Evolutionary conservation across 2,797 vertebrate genomes (phyloP), one percentile per base, ranked within the genome.

Genomic region (Scleropages formosus): DNA sequence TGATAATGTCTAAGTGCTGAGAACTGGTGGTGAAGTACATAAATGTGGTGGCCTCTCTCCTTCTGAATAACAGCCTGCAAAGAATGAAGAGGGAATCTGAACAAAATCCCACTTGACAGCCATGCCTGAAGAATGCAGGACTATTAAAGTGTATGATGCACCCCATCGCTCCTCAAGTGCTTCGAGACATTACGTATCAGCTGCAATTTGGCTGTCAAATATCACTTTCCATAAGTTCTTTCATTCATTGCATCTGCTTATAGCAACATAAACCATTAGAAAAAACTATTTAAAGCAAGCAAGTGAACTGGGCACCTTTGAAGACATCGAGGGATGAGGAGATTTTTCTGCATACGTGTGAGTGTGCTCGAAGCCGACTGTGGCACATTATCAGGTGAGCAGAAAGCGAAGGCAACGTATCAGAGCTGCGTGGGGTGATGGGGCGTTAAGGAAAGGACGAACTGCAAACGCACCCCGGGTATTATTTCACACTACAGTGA

Each of bases 1-100:
- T 64, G 66, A 80, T 63, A 72, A 76, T 63, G 24, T n/a, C 16
- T 20, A 12, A 69, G 20, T 44, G 8, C 66, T 10, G 18, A 68
- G 4, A 68, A 12, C 18, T 13, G 8, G 8, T 15, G 11, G 73
- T 62, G 27, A 51, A 44, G 46, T 4, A n/a, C 1, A 27, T 46
- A 63, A 20, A 26, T 26, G 20, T 51, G 4, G 22, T 1, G 10
- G 62, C 59, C n/a, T 47, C 72, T 20, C 53, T 39, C 39, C 39
- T 39, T 39, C 31, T 39, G 31, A 39, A 31, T 31, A 39, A 39
- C 31, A 2, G 6, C 31, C 2, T 2, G 18, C 39, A 47, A 22
- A 46, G 1, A 51, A 18, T 13, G 11, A 11, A 22, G 22, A 15
- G 49, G 10, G 49, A 18, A 16, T 16, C 3, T 24, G 44, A 13